Evolutionary conservation across 2,888 invertebrate genomes (phyloP), one percentile per base, ranked within the genome.

Genomic region (Lamellibrachia satsuma): DNA sequence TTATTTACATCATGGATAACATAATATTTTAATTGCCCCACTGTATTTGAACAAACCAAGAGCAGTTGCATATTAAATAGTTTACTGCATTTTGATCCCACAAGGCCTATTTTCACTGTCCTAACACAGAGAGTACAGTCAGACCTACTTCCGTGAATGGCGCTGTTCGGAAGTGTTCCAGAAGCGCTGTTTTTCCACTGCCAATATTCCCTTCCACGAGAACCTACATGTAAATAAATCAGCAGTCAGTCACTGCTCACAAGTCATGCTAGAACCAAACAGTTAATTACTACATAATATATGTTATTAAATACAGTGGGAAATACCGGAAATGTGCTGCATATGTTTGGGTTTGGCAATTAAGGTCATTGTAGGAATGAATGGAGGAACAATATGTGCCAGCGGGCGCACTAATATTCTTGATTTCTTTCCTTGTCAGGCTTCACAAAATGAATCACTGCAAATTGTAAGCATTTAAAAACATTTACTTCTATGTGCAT

Each of bases 151-250:
- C 75, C 22, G n/a, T 75, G 75, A 75, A 75, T 15, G 75, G 75
- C 6, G 75, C 75, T 15, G 15, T n/a, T 75, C 75, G 75, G 75
- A 94, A 93, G 90, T 94, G 92, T n/a, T 94, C 52, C 51, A 94
- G 93, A 39, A 95, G 92, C 22, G 90, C 92, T 11, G 94, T 94
- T 92, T 95, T 95, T 7, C 95, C 95, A 92, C 94, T 94, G 8
- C 93, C 95, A 75, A 95, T 95, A 92, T 95, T 95, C 9, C 95
- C 95, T 92, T 95, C 95, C 52, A 95, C 93, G 22, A 93, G 60
- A n/a, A 95, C 94, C 95, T 95, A 55, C 51, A 92, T 52, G 52
- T n/a, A 39, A 75, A 75, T n/a, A 75, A 9, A 55, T 15, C n/a
- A 15, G 15, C 22, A 22, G 22, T 22, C 75, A 75, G 39, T 75